These are phyloP conservation scores for Volucella bombylans DNA, from an alignment of 2,888 invertebrate genomes.

Conservation along the genomic window DNA sequence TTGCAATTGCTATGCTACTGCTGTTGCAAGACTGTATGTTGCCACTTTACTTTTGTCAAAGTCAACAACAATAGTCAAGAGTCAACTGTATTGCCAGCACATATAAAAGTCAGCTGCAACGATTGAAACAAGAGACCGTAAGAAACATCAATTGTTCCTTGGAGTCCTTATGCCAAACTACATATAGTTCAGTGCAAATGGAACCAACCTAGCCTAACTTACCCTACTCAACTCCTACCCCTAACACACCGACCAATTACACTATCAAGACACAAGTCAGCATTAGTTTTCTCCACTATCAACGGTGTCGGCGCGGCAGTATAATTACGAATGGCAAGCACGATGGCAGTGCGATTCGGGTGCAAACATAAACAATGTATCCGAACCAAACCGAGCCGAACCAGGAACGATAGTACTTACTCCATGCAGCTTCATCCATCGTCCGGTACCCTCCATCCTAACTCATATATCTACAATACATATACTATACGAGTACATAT, in stretches of 20 bases:
- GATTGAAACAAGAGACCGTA: not conserved
- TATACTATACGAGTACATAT: no score
- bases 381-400: constrained; percentile 19
- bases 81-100: constrained; percentile 37
- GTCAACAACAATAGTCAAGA: constrained; percentile 68
- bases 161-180: constrained; percentile 18
- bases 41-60: constrained; percentile 68
- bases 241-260: constrained; percentile 10
- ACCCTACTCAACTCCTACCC: constrained; percentile 6
- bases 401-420: not conserved
- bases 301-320: constrained; percentile 30
- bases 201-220: no score
- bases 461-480: no score
- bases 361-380: constrained; percentile 63
- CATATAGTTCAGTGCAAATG: constrained; percentile 18
- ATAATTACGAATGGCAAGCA: constrained; percentile 63
- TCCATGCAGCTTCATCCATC: not conserved
- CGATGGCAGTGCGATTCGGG: constrained; percentile 51
- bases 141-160: constrained; percentile 25
- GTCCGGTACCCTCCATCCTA: no score
- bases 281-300: constrained; percentile 50
- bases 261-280: constrained; percentile 15
- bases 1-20: constrained; percentile 21
- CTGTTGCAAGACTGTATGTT: constrained; percentile 54
- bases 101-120: constrained; percentile 30